Base-by-base conservation (phyloP, 2,797 vertebrate genomes). In the Cirrhinus mrigala region DNA sequence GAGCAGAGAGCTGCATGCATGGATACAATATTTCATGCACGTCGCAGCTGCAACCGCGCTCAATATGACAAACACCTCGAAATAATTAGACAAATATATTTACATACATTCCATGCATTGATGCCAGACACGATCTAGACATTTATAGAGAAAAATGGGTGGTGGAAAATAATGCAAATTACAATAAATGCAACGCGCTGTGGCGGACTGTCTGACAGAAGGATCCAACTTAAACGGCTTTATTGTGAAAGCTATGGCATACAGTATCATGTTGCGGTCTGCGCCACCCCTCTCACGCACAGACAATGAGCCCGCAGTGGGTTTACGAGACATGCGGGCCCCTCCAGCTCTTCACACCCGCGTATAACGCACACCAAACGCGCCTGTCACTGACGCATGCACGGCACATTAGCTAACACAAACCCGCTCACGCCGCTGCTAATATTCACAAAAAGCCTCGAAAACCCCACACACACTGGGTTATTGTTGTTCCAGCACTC, bases 261-360 rank as follows among this genome's bases (percentile, higher is more conserved):
- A 70, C 48, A n/a, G 62, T 58, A 37, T 62, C 22, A 48, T 48
- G 85, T 80, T 86, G 89, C 87, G 82, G 83, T 85, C 85, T 89
- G 88, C 88, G 84, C 84, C 85, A 89, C 88, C 86, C 85, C 73
- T 44, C 85, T 83, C 87, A 92, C 86, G 46, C 90, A 76, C 89
- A 96, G 93, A 96, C 95, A 96, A 96, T 95, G 75, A 95, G 95
- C 94, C 91, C 93, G 91, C 92, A 92, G 93, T 92, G 94, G 93
- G 92, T 89, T 92, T 79, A 33, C 11, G 73, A 74, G 83, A 84
- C 68, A 64, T 76, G 70, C 58, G 81, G 84, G 79, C 77, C 84
- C 82, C 69, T 84, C 81, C 83, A 69, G 73, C 71, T 54, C 58
- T 69, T 37, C 82, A 54, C 82, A 46, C 75, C 66, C 70, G 76